Conservation (phyloP, 64 coral and sea anemone species). For the Trachythela sp. region DNA sequence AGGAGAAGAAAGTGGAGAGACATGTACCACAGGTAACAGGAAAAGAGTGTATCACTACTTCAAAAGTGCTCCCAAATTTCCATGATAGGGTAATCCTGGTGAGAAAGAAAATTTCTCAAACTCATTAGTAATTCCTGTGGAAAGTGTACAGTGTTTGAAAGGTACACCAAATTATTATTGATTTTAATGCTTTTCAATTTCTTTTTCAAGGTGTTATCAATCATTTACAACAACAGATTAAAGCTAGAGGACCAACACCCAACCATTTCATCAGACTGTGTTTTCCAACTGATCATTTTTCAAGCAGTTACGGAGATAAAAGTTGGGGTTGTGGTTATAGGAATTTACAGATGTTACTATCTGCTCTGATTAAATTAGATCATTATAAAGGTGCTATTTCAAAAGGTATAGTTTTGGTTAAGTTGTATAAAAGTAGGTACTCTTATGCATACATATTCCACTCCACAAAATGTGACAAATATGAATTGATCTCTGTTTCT, state of each 20-base stretch:
- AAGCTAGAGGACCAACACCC: neutral
- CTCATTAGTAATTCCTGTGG: too few species aligned
- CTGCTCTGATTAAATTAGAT: conserved; percentile 65
- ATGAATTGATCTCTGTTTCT: neutral
- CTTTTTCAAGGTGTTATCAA: conserved; percentile 60
- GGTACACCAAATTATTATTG: too few species aligned
- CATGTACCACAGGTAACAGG: conserved; percentile 80
- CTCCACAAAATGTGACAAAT: neutral
- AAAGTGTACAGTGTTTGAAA: too few species aligned
- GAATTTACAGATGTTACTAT: conserved; percentile 95
- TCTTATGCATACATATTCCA: neutral
- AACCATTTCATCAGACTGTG: neutral
- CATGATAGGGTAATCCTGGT: too few species aligned
- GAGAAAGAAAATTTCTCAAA: too few species aligned
- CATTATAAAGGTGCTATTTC: conserved; percentile 60
- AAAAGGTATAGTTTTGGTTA: conserved; percentile 50
- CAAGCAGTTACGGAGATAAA: conserved; percentile 88
- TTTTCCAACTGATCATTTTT: conserved; percentile 73
- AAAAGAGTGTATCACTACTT: neutral
- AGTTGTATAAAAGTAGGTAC: neutral
- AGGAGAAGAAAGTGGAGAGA: conserved; percentile 88
- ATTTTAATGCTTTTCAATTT: neutral
- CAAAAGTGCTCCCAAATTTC: too few species aligned
- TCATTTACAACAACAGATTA: conserved; percentile 57
- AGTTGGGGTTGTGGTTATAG: conserved; percentile 95